Conservation (phyloP, 2,888 invertebrate genomes). For the Aphelenchoides bicaudatus region DNA sequence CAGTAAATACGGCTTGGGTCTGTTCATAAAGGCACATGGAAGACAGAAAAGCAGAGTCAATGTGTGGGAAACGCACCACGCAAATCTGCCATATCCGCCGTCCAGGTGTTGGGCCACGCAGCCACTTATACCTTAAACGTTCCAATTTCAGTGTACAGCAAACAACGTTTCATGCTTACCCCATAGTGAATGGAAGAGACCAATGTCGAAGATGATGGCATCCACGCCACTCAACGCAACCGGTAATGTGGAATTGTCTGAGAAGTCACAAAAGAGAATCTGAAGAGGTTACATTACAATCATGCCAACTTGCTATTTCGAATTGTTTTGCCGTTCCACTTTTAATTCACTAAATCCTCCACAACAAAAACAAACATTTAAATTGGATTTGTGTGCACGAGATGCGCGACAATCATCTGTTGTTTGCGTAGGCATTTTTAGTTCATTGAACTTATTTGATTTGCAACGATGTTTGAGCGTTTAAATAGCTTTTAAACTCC, state of each 20-base stretch:
- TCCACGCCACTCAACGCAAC: slow-evolving; percentile 46
- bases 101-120: slow-evolving; percentile 56
- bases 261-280: slow-evolving; percentile 53
- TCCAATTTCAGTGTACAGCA: too few species aligned
- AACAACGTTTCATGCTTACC: too few species aligned
- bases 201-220: slow-evolving; percentile 48
- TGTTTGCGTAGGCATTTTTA: too few species aligned
- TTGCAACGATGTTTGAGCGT: too few species aligned
- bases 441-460: too few species aligned
- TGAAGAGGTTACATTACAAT: slow-evolving; percentile 27
- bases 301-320: slow-evolving; percentile 16
- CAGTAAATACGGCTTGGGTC: slow-evolving; percentile 46
- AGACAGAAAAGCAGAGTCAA: slow-evolving; percentile 47
- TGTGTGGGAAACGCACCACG: slow-evolving; percentile 49
- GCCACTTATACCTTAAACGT: slow-evolving; percentile 47
- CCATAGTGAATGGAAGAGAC: slow-evolving; percentile 55
- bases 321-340: too few species aligned
- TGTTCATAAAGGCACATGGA: slow-evolving; percentile 46
- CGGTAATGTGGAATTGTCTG: slow-evolving; percentile 38
- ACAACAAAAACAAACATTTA: too few species aligned
- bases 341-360: too few species aligned
- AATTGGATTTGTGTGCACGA: too few species aligned
- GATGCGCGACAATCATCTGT: too few species aligned
- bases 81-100: slow-evolving; percentile 46
- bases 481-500: too few species aligned